Evolutionary conservation across 2,113 vertebrate genomes (phyloP).

Genomic region (Morone saxatilis): DNA sequence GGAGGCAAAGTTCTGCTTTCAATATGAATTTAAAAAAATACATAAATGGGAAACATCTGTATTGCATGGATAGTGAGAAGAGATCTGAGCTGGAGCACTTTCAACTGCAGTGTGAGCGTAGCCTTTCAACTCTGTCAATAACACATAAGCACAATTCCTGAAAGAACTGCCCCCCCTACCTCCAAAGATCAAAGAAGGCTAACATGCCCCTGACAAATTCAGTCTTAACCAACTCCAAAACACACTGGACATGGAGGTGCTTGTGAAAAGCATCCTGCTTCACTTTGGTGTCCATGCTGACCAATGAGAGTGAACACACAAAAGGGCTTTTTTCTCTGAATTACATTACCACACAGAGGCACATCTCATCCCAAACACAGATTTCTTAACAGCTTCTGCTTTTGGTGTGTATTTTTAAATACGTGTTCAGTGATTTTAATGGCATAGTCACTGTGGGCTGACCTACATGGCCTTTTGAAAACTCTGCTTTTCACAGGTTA

Average conservation of each 20-base stretch:
- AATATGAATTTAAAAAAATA: background rate
- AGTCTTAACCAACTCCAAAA: slow-evolving; percentile 22
- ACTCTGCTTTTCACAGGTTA: slow-evolving; percentile 10
- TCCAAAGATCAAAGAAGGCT: slow-evolving; percentile 19
- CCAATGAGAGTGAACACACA: background rate
- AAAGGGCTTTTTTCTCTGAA: too few species aligned
- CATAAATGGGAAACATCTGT: background rate
- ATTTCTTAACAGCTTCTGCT: background rate
- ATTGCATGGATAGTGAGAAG: background rate
- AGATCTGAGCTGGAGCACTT: background rate
- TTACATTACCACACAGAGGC: too few species aligned
- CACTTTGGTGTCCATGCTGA: background rate
- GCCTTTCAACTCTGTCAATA: slow-evolving; percentile 25
- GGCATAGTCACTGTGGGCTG: slow-evolving; percentile 1
- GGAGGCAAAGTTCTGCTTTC: background rate
- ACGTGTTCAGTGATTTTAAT: background rate
- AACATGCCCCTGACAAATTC: slow-evolving; percentile 26
- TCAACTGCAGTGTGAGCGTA: slow-evolving; percentile 7
- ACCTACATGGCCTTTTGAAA: slow-evolving; percentile 8
- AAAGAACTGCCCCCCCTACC: background rate
- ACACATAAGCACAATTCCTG: slow-evolving; percentile 31
- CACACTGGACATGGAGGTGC: slow-evolving; percentile 5
- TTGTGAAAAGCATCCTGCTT: slow-evolving; percentile 4
- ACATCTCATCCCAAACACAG: background rate
- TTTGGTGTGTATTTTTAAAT: background rate